These are phyloP conservation scores for Oxystoma pomonae DNA, from an alignment of 2,888 invertebrate species.

Conservation along the genomic window DNA sequence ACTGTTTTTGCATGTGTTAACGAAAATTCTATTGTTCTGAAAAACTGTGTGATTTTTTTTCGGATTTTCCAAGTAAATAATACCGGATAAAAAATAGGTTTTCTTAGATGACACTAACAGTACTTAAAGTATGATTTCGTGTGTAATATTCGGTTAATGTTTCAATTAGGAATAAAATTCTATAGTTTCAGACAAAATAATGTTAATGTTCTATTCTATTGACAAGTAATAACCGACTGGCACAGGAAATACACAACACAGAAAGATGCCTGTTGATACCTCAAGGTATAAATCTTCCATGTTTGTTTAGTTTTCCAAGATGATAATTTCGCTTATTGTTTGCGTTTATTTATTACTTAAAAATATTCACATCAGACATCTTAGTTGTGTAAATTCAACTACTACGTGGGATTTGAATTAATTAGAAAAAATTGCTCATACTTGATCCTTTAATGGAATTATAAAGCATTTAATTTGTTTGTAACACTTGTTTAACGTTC, in stretches of 20 bases:
- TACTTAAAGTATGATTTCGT: neutral
- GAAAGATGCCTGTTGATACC: neutral
- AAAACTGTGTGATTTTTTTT: neutral
- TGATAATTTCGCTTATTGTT: neutral
- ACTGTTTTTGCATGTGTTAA: too few species aligned
- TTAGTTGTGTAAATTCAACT: neutral
- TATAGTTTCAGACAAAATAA: too few species aligned
- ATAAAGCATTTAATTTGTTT: neutral
- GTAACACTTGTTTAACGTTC: neutral
- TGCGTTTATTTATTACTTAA: neutral
- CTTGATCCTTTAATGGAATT: neutral
- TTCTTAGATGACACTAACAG: neutral
- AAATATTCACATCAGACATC: neutral
- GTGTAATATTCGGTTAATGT: neutral
- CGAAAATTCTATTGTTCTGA: neutral
- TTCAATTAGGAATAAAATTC: neutral
- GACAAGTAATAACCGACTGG: neutral
- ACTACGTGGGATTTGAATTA: neutral
- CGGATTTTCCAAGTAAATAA: neutral
- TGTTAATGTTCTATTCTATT: too few species aligned
- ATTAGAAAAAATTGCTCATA: neutral
- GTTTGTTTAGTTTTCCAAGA: neutral
- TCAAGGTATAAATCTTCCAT: neutral
- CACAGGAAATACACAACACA: neutral
- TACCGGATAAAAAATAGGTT: too few species aligned